These are phyloP conservation scores for Eubasilissa regina DNA, from an alignment of 1,140 invertebrate genomes.

Conservation along the genomic window DNA sequence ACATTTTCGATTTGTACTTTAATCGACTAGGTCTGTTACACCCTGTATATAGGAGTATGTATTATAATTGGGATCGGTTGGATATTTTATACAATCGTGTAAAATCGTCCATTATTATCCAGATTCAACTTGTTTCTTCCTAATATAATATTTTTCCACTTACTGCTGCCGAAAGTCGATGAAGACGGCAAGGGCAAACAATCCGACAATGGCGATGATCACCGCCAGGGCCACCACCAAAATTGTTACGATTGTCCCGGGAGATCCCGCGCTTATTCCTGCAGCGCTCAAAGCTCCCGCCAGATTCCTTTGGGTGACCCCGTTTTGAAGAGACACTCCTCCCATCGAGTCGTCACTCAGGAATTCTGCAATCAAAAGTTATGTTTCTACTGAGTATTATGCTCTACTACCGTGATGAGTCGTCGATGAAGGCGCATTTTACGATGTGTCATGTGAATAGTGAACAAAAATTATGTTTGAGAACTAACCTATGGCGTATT, in stretches of 20 bases:
- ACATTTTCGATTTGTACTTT: too few relatives aligned
- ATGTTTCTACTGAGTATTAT: not conserved
- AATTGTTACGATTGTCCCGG: conserved; percentile 68
- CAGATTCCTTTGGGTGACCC: conserved; percentile 24
- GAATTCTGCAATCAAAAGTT: conserved; percentile 49
- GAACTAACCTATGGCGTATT: too few relatives aligned
- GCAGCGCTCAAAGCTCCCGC: conserved; percentile 18
- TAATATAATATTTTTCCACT: conserved; percentile 52
- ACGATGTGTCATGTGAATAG: too few relatives aligned
- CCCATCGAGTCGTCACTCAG: conserved; percentile 45
- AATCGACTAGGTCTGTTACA: too few relatives aligned
- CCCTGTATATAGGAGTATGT: too few relatives aligned
- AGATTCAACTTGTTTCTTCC: too few relatives aligned
- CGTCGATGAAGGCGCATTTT: too few relatives aligned
- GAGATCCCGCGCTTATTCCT: not conserved
- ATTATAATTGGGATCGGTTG: too few relatives aligned
- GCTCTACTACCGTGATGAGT: too few relatives aligned
- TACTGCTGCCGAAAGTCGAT: conserved; percentile 73
- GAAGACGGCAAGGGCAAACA: conserved; percentile 76
- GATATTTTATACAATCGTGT: too few relatives aligned
- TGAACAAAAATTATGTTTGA: too few relatives aligned
- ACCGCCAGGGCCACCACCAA: conserved; percentile 72
- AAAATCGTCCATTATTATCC: too few relatives aligned
- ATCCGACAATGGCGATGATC: conserved; percentile 71
- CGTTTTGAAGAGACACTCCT: conserved; percentile 30